Conservation (phyloP, 1,140 invertebrate species). For the Drosophila nannoptera region DNA sequence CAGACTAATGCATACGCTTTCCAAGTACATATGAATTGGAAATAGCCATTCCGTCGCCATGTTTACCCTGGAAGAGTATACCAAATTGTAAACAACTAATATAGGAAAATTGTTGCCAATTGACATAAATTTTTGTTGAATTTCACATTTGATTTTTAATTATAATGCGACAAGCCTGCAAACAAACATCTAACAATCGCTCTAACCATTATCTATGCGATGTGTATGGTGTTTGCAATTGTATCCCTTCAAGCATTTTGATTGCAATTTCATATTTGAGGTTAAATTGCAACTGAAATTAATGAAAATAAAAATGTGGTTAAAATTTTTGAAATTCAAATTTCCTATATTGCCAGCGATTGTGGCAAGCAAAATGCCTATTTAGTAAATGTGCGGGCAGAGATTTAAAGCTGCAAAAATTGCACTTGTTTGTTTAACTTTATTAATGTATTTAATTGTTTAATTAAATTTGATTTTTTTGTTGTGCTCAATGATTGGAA, state of each 20-base stretch:
- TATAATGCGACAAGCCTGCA: constrained; percentile 19
- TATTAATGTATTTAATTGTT: not conserved
- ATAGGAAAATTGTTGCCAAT: constrained; percentile 31
- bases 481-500: not conserved
- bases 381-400: not conserved
- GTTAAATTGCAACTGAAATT: not conserved
- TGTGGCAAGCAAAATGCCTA: not conserved
- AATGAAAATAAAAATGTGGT: not conserved
- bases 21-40: no score
- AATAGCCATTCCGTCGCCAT: not conserved
- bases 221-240: constrained; percentile 18
- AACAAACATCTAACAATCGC: not conserved
- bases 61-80: not conserved
- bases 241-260: constrained; percentile 1
- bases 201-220: not conserved
- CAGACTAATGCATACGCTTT: not conserved
- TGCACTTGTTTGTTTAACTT: not conserved
- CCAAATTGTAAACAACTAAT: constrained; percentile 28
- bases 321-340: not conserved
- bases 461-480: not conserved
- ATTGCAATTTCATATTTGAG: constrained; percentile 24
- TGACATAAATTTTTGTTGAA: constrained; percentile 43
- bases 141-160: constrained; percentile 63
- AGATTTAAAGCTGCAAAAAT: not conserved
- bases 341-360: not conserved